A percentile compares a stretch with the other conserved stretches of the same genome.
These are phyloP conservation scores for Pteria penguin DNA, from an alignment of 2,888 invertebrate species.

Conservation along the genomic window DNA sequence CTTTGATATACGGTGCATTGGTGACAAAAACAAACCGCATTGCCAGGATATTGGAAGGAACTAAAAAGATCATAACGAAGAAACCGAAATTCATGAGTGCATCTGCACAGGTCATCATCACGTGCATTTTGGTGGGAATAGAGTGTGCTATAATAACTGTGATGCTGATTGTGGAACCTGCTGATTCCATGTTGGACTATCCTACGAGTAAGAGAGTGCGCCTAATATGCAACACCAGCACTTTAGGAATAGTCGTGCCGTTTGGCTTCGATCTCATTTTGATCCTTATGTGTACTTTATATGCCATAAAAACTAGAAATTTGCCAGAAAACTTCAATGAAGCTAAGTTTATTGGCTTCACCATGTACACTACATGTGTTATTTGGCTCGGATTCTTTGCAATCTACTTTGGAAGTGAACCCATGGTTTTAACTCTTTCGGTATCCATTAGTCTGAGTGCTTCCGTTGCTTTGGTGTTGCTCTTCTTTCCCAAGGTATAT, in stretches of 20 bases:
- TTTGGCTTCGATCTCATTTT: slow-evolving; percentile 87
- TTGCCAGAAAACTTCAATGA: slow-evolving; percentile 99
- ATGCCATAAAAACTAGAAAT: slow-evolving; percentile 89
- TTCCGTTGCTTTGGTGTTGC: slow-evolving; percentile 86
- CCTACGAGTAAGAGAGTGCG: slow-evolving; percentile 81
- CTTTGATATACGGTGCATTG: slow-evolving; percentile 97
- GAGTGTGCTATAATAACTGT: slow-evolving; percentile 88
- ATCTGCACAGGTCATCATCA: slow-evolving; percentile 85
- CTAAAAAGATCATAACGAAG: slow-evolving; percentile 93
- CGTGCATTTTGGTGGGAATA: slow-evolving; percentile 90
- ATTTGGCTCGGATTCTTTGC: slow-evolving; percentile 99
- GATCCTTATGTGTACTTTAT: slow-evolving; percentile 92
- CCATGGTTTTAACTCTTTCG: slow-evolving; percentile 84
- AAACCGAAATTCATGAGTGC: slow-evolving; percentile 91
- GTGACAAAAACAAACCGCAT: slow-evolving; percentile 99
- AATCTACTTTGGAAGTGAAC: slow-evolving; percentile 92
- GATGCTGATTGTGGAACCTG: slow-evolving; percentile 84
- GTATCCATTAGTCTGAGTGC: slow-evolving; percentile 88
- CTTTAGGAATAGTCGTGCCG: slow-evolving; percentile 87
- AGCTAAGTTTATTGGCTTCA: slow-evolving; percentile 89
- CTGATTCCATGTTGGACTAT: slow-evolving; percentile 82
- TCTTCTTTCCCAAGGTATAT: slow-evolving; percentile 89
- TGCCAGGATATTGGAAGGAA: slow-evolving; percentile 97
- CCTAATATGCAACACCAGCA: slow-evolving; percentile 85
- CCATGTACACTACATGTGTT: slow-evolving; percentile 98